Evolutionary conservation across 1,140 invertebrate genomes (phyloP), one percentile per base, ranked within the genome.

Genomic region (Zaprionus africanus): DNA sequence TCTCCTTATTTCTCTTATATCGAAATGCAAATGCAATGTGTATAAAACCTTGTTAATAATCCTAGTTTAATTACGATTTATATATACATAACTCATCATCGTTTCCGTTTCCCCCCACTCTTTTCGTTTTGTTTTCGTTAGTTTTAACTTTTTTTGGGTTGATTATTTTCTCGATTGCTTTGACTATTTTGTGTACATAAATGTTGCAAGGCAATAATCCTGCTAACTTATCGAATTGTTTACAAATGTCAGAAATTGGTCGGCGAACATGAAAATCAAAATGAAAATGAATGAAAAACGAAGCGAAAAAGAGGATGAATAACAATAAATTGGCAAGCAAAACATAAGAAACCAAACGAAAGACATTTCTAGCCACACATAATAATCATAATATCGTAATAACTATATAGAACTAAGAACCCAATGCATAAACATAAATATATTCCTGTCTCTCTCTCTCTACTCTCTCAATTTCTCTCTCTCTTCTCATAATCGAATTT

Each of bases 151-250:
- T 69, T 70, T 81, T 60, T 87, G 84, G 84, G 81, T 88, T 79
- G 65, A 75, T 79, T 85, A 76, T 56, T 62, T 84, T 49, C 17
- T 19, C 13, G n/a, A 41, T 41, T 41, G n/a, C 43, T 49, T 49
- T 49, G 68, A 64, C 62, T 84, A 62, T 83, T 17, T 85, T 87
- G 71, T 86, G 77, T 86, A 78, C 60, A 86, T 86, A 79, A 71
- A 68, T 79, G 72, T 76, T 22, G 38, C 56, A 73, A 60, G 34
- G 17, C 26, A 41, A 66, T 17, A 77, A 41, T 24, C 19, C 19
- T 62, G 9, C 59, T 67, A 82, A 73, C 38, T 46, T 76, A 72
- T 64, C 43, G 54, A 84, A 85, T 78, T 78, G 71, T 81, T 76
- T 43, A 74, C 43, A 86, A 85, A 79, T 86, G 82, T 86, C 76